Conservation (phyloP, 2,888 invertebrate species). For the Diarsia brunnea region DNA sequence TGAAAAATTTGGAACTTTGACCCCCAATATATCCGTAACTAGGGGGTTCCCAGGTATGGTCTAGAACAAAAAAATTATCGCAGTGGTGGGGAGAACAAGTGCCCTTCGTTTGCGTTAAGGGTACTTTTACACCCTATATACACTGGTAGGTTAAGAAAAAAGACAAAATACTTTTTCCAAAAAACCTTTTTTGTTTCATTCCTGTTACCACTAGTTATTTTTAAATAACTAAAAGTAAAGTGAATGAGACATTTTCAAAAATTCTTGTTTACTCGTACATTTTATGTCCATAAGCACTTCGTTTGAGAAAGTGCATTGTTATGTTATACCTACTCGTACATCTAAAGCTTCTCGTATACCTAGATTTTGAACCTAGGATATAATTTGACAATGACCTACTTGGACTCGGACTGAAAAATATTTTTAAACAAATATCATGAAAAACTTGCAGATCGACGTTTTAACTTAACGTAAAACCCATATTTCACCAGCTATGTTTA, state of each 20-base stretch:
- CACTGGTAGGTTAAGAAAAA: not conserved
- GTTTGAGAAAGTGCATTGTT: conserved; percentile 37
- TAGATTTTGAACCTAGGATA: conserved; percentile 24
- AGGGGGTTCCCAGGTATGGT: too few relatives aligned
- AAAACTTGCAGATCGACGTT: not conserved
- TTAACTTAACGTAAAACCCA: not conserved
- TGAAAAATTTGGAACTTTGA: too few relatives aligned
- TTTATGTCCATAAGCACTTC: conserved; percentile 38
- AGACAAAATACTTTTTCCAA: not conserved
- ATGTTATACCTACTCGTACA: conserved; percentile 2
- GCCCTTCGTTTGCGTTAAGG: too few relatives aligned
- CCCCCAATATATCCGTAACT: too few relatives aligned
- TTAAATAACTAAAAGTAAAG: not conserved
- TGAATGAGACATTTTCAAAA: not conserved
- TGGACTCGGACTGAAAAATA: not conserved
- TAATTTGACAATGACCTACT: conserved; percentile 37
- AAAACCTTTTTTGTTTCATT: too few relatives aligned
- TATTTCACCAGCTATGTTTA: too few relatives aligned
- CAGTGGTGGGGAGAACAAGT: too few relatives aligned
- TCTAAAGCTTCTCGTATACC: not conserved
- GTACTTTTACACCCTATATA: too few relatives aligned
- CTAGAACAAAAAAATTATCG: too few relatives aligned
- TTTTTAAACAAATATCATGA: not conserved
- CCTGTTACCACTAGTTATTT: too few relatives aligned
- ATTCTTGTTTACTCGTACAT: not conserved